These are phyloP conservation scores for Anas georgica DNA, from an alignment of 2,797 vertebrate species.

Conservation along the genomic window DNA sequence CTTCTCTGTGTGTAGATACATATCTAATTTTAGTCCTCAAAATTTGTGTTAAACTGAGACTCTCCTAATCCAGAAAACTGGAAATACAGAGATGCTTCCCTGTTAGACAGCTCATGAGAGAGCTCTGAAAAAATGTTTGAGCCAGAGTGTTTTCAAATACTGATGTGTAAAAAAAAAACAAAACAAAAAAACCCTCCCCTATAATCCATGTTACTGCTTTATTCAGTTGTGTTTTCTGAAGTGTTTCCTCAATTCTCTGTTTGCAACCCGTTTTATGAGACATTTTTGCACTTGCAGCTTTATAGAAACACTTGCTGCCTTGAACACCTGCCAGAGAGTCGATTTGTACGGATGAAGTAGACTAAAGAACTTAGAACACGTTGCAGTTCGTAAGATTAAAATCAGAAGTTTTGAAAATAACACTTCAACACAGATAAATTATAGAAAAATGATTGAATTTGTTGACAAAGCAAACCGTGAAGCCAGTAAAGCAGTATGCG, in stretches of 20 bases:
- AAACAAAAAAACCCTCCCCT: not conserved
- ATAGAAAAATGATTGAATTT: not conserved
- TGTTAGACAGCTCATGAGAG: not conserved
- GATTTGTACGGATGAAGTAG: not conserved
- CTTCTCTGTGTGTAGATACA: not conserved
- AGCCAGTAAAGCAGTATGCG: not conserved
- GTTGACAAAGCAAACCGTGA: not conserved
- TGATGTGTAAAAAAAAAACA: not conserved
- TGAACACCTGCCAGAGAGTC: slow-evolving; percentile 42
- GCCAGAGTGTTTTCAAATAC: not conserved
- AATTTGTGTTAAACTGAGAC: not conserved
- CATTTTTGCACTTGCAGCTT: slow-evolving; percentile 32
- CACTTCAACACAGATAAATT: not conserved
- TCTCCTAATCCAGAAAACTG: not conserved
- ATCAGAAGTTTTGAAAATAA: not conserved
- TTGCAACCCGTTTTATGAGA: not conserved
- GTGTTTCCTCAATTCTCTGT: not conserved
- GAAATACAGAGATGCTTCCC: not conserved
- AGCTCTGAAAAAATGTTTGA: not conserved
- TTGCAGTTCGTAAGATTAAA: slow-evolving; percentile 5
- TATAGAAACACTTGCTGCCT: slow-evolving; percentile 26
- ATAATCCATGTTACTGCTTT: slow-evolving; percentile 12
- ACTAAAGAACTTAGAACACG: not conserved
- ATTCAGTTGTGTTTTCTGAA: slow-evolving; percentile 10
- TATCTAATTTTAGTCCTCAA: not conserved